Base-by-base conservation (phyloP, 2,888 invertebrate species). In the Melanargia galathea region DNA sequence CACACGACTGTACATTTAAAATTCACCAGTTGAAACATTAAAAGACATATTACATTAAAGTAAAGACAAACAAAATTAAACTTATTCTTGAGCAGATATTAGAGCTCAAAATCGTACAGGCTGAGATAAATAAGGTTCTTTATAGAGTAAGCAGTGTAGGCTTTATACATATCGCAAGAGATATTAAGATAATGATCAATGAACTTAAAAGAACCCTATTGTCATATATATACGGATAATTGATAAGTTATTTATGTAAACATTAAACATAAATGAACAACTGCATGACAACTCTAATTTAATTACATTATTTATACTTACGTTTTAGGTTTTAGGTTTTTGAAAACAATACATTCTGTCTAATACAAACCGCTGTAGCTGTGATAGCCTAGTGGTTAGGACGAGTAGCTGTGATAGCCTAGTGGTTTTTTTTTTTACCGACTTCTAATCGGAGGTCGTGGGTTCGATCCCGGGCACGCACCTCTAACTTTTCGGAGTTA, bases 1-100 rank as follows among this genome's bases (percentile, higher is more conserved):
- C 63, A 13, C 58, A 63, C 52, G 46, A 24, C n/a, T 51, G 33
- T 54, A 54, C 38, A 24, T 26, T 52, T 22, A 22, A 45, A 20
- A 18, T 51, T n/a, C 48, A 35, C 13, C 4, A 24, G 11, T 8
- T 4, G 24, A 48, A 8, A 24, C 11, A 46, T 2, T 13, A 46
- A 22, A 20, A 30, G 6, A 16, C 10, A 8, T 10, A 49, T 16
- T 13, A 8, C 0, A 16, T n/a, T n/a, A 16, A 16, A n/a, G n/a
- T 3, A 30, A 26, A 1, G 7, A 4, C 4, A 2, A 46, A 11
- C 24, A 24, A 45, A 45, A 8, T 13, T 10, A 3, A 24, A 26
- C 26, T 26, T 26, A 49, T 16, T 16, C 1, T 1, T 30, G 3
- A 3, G n/a, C n/a, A n/a, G n/a, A 26, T 1, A 10, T 22, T n/a